phyloP scores from a whole-genome alignment of 1,140 invertebrate species.

The Panonychus citri region DNA sequence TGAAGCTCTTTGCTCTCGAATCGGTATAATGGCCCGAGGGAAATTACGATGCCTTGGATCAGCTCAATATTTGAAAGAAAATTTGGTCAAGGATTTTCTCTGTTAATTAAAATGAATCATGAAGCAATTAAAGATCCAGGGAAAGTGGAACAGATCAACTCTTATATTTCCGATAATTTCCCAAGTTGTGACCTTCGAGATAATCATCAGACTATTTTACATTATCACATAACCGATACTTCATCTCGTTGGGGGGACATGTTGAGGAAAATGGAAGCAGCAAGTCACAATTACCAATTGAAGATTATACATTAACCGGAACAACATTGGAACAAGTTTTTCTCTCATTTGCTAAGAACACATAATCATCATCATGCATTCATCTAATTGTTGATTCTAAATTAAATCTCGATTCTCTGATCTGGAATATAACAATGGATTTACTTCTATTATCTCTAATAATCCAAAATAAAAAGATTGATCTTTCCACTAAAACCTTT shows the following conservation, averaged over 20 bases:
- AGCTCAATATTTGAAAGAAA: conserved; percentile 41
- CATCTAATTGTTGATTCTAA: no score
- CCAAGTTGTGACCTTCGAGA: conserved; percentile 5
- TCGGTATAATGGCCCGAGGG: conserved; percentile 72
- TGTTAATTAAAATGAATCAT: neutral
- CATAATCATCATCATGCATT: no score
- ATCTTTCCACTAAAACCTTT: no score
- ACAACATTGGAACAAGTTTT: conserved; percentile 32
- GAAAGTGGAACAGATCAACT: neutral
- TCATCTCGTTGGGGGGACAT: conserved; percentile 20
- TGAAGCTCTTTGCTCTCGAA: conserved; percentile 54
- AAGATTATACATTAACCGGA: conserved; percentile 29
- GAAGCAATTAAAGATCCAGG: neutral
- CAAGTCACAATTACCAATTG: conserved; percentile 22
- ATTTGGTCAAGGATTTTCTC: conserved; percentile 37
- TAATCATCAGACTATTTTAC: conserved; percentile 21
- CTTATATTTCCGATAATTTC: neutral
- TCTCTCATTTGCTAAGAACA: conserved; percentile 23
- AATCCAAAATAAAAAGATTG: no score
- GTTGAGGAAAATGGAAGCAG: conserved; percentile 22
- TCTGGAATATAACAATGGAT: no score
- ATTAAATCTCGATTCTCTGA: no score
- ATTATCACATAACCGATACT: conserved; percentile 37
- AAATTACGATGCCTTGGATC: conserved; percentile 42
- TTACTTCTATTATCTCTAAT: no score